Base-by-base conservation (phyloP, 2,888 invertebrate species). In the Cyaniris semiargus region DNA sequence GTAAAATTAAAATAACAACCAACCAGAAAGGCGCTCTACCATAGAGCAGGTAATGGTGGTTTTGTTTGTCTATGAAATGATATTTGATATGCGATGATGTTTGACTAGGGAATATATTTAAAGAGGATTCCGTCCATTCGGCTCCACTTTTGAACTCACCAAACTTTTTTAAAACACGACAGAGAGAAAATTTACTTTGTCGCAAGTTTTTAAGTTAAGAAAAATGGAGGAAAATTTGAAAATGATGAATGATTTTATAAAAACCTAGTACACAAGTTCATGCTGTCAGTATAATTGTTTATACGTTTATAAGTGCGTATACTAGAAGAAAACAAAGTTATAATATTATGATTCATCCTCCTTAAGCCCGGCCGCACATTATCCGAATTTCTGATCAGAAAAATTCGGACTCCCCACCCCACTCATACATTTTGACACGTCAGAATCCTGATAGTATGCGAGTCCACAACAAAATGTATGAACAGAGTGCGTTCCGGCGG, bases 221-320 rank as follows among this genome's bases (percentile, higher is more conserved):
- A 27, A 66, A 66, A 66, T 66, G 13, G 27, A 27, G 21, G 27
- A 44, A 44, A 72, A 72, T 21, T 23, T 1, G 0, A 21, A 21
- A 72, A 21, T 38, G 21, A 15, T 71, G 4, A 60, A 66, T 15
- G 18, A 18, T 66, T 66, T 66, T 31, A 15, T 27, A 27, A 27
- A 66, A 23, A 66, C 5, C 4, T 31, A 27, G 3, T 53, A 3
- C 44, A 8, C 10, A 8, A 53, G 53, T 53, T 18, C 18, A 53
- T 18, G 53, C 13, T 53, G 53, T 53, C 18, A 53, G 1, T 31
- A 7, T 6, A 27, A 27, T 18, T 18, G 7, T 48, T 23, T 8
- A 48, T 53, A 78, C 78, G 85, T 86, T 87, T 85, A 44, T 66
- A 21, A 48, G 38, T 72, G 58, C 13, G 38, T 27, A 44, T 23